Conservation (phyloP, 1,140 invertebrate species). For the Sitophilus oryzae region DNA sequence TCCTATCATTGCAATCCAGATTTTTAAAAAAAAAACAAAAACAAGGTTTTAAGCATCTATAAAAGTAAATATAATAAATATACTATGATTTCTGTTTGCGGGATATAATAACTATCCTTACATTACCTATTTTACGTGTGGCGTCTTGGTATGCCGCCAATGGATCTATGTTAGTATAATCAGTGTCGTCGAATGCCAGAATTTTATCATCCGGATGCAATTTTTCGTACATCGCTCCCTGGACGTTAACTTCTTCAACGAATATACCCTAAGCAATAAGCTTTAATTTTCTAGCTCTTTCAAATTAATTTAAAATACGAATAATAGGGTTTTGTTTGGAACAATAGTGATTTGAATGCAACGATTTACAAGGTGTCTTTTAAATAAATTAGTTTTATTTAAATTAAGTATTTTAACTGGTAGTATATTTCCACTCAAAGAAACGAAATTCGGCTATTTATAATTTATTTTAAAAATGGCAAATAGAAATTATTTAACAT, state of each 20-base stretch:
- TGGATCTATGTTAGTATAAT: slow-evolving; percentile 39
- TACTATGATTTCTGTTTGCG: slow-evolving; percentile 21
- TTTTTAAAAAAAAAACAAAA: no score
- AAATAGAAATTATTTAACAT: no score
- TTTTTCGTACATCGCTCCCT: slow-evolving; percentile 38
- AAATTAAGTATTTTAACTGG: no score
- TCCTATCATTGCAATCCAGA: no score
- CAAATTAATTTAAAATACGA: slow-evolving; percentile 1
- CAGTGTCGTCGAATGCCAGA: slow-evolving; percentile 39
- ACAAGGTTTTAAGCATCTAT: no score
- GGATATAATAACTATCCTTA: slow-evolving; percentile 32
- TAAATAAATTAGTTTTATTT: no score
- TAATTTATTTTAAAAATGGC: no score
- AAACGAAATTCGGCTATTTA: no score
- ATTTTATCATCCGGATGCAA: slow-evolving; percentile 39
- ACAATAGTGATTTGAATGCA: background rate
- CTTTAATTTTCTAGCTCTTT: background rate
- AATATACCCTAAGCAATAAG: slow-evolving; percentile 37
- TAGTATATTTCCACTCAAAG: no score
- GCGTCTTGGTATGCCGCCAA: slow-evolving; percentile 38
- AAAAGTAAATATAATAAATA: background rate
- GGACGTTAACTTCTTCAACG: slow-evolving; percentile 36
- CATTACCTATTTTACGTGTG: slow-evolving; percentile 28
- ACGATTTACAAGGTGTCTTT: no score
- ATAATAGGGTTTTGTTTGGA: background rate